Evolutionary conservation across 1,140 invertebrate species (phyloP).

Genomic region (Sycobia sp.): DNA sequence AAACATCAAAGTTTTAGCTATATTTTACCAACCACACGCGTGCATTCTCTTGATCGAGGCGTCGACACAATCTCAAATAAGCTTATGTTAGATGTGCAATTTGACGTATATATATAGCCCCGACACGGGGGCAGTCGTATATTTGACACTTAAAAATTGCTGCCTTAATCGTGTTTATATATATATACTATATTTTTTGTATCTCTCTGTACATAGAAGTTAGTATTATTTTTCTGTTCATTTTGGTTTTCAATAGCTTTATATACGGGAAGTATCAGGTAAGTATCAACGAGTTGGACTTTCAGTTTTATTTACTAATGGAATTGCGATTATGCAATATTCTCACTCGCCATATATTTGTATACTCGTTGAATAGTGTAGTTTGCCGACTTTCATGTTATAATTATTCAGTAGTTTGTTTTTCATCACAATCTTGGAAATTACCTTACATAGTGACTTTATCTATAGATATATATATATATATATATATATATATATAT

Average conservation of each 20-base stretch:
- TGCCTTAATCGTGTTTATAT: no score
- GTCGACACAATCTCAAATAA: conserved; percentile 3
- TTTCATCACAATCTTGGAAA: conserved; percentile 29
- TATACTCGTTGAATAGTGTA: neutral
- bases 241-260: neutral
- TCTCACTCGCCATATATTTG: neutral
- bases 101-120: conserved; percentile 14
- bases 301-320: conserved; percentile 22
- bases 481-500: no score
- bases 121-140: neutral
- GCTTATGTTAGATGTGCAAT: conserved; percentile 1
- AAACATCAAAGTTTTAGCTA: no score
- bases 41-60: conserved; percentile 13
- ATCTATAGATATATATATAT: no score
- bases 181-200: neutral
- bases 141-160: no score
- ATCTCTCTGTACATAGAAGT: neutral
- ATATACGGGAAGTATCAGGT: conserved; percentile 3
- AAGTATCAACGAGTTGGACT: conserved; percentile 25
- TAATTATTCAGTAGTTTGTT: conserved; percentile 23
- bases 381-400: conserved; percentile 26
- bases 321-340: conserved; percentile 21
- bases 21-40: no score
- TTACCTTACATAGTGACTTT: no score
- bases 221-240: neutral